phyloP scores from a whole-genome alignment of 2,113 vertebrate genomes.

The Recurvirostra avosetta region DNA sequence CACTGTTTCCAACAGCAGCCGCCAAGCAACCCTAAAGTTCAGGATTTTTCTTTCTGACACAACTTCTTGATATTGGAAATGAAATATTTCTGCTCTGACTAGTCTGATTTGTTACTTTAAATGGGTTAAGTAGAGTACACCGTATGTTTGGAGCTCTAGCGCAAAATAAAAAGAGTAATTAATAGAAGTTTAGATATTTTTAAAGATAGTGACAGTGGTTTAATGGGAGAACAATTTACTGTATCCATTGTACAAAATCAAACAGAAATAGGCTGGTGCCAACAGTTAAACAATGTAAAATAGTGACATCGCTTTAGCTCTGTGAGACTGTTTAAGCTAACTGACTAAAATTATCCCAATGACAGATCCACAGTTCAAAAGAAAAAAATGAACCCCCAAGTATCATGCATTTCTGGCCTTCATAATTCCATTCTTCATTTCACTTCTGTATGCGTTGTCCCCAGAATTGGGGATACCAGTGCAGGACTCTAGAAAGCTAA shows the following conservation, averaged over 20 bases:
- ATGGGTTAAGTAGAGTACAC: neutral
- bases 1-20: neutral
- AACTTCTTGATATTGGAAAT: neutral
- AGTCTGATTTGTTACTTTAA: neutral
- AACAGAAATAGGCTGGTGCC: neutral
- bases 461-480: neutral
- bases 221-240: neutral
- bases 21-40: neutral
- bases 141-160: neutral
- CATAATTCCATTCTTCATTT: neutral
- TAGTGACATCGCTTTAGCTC: neutral
- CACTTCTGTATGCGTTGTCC: neutral
- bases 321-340: neutral
- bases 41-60: constrained; percentile 13
- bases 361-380: neutral
- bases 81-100: neutral
- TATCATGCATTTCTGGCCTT: neutral
- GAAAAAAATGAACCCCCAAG: neutral
- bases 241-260: neutral
- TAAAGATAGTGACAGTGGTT: neutral
- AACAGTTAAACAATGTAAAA: neutral
- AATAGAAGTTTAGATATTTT: neutral
- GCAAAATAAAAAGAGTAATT: neutral
- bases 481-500: neutral
- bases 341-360: neutral